These are phyloP conservation scores for Amphibalanus amphitrite DNA, from an alignment of 1,140 invertebrate species.

Conservation along the genomic window DNA sequence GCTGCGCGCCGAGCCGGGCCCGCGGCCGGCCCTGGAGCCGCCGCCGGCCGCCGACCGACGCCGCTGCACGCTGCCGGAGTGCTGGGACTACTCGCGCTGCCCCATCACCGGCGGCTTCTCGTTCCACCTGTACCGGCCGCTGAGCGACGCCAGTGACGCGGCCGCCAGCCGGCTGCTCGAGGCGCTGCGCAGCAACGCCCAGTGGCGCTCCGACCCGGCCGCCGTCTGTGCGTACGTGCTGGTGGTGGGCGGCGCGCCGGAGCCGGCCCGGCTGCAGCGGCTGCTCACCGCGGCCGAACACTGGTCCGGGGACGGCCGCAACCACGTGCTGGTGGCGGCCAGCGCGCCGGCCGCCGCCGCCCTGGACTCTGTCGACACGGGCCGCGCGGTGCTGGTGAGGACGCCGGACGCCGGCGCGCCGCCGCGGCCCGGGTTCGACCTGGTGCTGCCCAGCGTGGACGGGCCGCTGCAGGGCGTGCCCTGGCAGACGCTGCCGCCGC, in stretches of 20 bases:
- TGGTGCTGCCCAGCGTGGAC: neutral
- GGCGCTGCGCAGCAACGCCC: neutral
- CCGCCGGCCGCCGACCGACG: neutral
- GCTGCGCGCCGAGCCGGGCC: constrained; percentile 29
- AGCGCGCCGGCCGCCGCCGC: neutral
- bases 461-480: neutral
- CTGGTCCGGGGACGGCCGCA: constrained; percentile 85
- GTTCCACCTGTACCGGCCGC: constrained; percentile 61
- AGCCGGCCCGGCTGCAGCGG: constrained; percentile 53
- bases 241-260: neutral
- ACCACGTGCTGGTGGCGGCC: constrained; percentile 44
- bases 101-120: constrained; percentile 79
- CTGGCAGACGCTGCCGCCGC: neutral
- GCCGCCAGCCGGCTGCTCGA: neutral
- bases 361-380: neutral
- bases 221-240: neutral
- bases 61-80: constrained; percentile 63
- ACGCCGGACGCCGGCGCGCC: neutral
- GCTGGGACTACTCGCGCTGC: constrained; percentile 86
- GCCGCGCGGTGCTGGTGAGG: neutral
- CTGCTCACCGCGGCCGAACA: constrained; percentile 68
- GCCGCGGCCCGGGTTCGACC: neutral
- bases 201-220: neutral
- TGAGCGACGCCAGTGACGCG: neutral
- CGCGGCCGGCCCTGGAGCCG: neutral